A percentile compares a stretch with the other conserved stretches of the same genome.
Conservation (phyloP, 2,888 invertebrate genomes). For the Nowickia ferox region DNA sequence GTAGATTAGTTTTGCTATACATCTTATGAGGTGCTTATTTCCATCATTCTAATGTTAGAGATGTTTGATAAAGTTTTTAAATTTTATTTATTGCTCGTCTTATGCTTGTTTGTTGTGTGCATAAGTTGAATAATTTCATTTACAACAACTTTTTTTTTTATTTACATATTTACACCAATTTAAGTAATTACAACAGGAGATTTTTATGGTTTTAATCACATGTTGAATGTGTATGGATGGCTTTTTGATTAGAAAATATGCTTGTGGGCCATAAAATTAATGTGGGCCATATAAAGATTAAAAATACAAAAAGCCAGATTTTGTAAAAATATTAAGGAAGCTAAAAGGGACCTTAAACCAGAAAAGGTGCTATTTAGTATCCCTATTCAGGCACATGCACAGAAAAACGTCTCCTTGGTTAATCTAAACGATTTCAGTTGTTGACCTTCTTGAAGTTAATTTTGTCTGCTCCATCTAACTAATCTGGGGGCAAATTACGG, state of each 20-base stretch:
- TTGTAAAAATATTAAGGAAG: not conserved
- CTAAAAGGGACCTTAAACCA: not conserved
- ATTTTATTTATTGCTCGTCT: conserved; percentile 66
- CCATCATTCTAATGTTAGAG: conserved; percentile 20
- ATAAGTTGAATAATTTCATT: conserved; percentile 53
- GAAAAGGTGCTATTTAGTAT: too few species aligned
- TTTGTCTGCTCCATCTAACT: too few species aligned
- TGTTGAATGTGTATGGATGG: conserved; percentile 34
- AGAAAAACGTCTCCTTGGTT: too few species aligned
- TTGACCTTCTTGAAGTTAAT: too few species aligned
- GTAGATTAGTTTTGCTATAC: conserved; percentile 53
- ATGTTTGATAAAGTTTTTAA: conserved; percentile 60
- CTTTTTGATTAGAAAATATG: conserved; percentile 21
- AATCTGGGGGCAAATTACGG: too few species aligned
- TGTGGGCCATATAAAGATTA: not conserved
- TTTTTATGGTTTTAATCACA: conserved; percentile 64
- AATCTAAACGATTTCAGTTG: too few species aligned
- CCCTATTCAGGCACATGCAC: too few species aligned
- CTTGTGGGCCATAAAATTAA: conserved; percentile 6
- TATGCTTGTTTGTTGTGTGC: conserved; percentile 27
- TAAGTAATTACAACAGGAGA: conserved; percentile 60
- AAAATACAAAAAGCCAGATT: not conserved
- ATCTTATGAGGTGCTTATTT: conserved; percentile 69
- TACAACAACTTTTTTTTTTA: conserved; percentile 29
- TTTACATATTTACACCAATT: conserved; percentile 24